Evolutionary conservation across 2,888 invertebrate genomes (phyloP).

Genomic region (Chaetoderma sp.): DNA sequence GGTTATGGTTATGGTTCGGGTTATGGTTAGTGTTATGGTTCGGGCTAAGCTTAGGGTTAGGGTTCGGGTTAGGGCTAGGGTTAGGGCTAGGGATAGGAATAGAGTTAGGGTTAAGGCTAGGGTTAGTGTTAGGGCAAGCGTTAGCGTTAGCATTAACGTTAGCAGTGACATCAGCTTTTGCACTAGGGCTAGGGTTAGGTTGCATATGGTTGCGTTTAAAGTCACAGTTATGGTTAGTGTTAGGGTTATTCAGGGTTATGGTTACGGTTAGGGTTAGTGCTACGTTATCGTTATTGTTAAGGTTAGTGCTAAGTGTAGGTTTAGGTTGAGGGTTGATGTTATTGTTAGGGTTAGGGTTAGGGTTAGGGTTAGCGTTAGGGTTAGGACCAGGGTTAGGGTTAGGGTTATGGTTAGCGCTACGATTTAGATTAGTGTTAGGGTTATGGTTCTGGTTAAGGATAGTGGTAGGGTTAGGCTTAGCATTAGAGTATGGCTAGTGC

Average conservation of each 20-base stretch:
- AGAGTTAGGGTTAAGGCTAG: no score
- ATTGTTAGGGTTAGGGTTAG: slow-evolving; percentile 22
- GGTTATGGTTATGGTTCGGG: no score
- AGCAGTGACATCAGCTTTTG: no score
- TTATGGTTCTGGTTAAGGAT: no score
- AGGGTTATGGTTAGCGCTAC: background rate
- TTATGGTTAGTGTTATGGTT: no score
- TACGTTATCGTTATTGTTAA: slow-evolving; percentile 23
- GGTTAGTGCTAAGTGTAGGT: slow-evolving; percentile 22
- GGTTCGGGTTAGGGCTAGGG: no score
- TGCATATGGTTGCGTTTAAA: slow-evolving; percentile 25
- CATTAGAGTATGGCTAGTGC: slow-evolving; percentile 20
- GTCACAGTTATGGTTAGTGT: slow-evolving; percentile 25
- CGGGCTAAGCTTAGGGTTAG: slow-evolving; percentile 28
- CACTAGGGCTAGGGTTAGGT: slow-evolving; percentile 27
- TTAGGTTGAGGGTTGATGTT: slow-evolving; percentile 28
- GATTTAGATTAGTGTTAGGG: no score
- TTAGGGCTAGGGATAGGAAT: no score
- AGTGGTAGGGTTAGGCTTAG: slow-evolving; percentile 27
- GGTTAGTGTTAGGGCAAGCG: no score
- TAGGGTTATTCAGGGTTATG: slow-evolving; percentile 28
- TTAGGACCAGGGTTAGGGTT: no score
- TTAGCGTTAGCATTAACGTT: no score
- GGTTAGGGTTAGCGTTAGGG: slow-evolving; percentile 26
- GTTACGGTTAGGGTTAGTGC: slow-evolving; percentile 27